Base-by-base conservation (phyloP, 30 jellyfish, hydroid and myxozoan species). In the Chrysaora quinquecirrha region DNA sequence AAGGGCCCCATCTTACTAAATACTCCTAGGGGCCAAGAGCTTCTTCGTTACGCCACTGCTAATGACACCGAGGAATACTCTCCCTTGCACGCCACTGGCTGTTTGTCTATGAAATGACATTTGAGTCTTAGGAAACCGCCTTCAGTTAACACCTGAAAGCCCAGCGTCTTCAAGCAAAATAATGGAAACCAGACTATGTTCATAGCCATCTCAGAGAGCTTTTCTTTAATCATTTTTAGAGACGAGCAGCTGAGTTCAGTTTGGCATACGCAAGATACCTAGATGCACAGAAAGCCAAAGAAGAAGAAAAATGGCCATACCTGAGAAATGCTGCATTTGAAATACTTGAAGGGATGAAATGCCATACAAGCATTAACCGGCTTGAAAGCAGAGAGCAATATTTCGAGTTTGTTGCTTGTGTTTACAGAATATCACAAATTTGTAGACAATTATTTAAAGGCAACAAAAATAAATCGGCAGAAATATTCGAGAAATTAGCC, bases 161-260 rank as follows among this genome's bases (percentile, higher is more conserved):
- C n/a, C n/a, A n/a, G n/a, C n/a, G n/a, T n/a, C n/a, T n/a, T n/a
- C n/a, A n/a, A n/a, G n/a, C n/a, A n/a, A n/a, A n/a, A n/a, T n/a
- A n/a, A n/a, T n/a, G n/a, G n/a, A n/a, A n/a, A n/a, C n/a, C n/a
- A n/a, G n/a, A n/a, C n/a, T n/a, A n/a, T n/a, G n/a, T n/a, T n/a
- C n/a, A n/a, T n/a, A n/a, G n/a, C n/a, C n/a, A n/a, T n/a, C n/a
- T n/a, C n/a, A n/a, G n/a, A n/a, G n/a, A n/a, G n/a, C n/a, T n/a
- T n/a, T n/a, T n/a, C n/a, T n/a, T n/a, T n/a, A n/a, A n/a, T n/a
- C n/a, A n/a, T n/a, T n/a, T n/a, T n/a, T 75, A 76, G 90, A 66
- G 90, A 33, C 90, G 90, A 64, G 90, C 90, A 27, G 90, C 83
- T 16, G 90, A 80, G 25, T 27, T 80, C n/a, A 66, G 67, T 80